A percentile compares a stretch with the other conserved stretches of the same genome.
Evolutionary conservation across 2,113 vertebrate species (phyloP).

Genomic region (Semicossyphus pulcher): DNA sequence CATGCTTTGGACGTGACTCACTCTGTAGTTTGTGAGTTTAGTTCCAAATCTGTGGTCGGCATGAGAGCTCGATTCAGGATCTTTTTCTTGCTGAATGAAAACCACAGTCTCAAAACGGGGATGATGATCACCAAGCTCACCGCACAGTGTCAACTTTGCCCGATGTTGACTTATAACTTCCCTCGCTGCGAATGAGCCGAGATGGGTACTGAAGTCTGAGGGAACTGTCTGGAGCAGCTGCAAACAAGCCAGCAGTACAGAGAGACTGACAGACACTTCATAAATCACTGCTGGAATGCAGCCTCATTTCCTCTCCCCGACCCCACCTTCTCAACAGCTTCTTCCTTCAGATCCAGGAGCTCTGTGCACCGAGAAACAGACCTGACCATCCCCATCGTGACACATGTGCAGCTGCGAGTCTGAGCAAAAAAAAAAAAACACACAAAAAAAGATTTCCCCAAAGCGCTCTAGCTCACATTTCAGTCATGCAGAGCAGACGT

Average conservation of each 20-base stretch:
- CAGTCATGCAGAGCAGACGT: slow-evolving; percentile 6
- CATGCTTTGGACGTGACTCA: slow-evolving; percentile 38
- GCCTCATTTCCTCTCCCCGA: slow-evolving; percentile 70
- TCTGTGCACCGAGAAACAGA: slow-evolving; percentile 39
- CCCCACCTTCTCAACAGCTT: slow-evolving; percentile 67
- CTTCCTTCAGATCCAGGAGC: slow-evolving; percentile 56
- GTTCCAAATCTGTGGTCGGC: slow-evolving; percentile 16
- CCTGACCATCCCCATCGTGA: slow-evolving; percentile 27
- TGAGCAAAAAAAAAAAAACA: not conserved
- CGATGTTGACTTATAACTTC: slow-evolving; percentile 1
- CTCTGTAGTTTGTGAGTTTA: slow-evolving; percentile 22
- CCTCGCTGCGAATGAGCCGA: slow-evolving; percentile 4
- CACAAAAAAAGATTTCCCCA: not conserved
- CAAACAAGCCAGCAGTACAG: slow-evolving; percentile 28
- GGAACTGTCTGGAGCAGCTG: slow-evolving; percentile 54
- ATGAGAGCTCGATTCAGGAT: slow-evolving; percentile 19
- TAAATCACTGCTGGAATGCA: slow-evolving; percentile 79
- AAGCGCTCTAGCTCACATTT: slow-evolving; percentile 9
- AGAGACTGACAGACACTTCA: slow-evolving; percentile 66
- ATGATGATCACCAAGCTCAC: not conserved
- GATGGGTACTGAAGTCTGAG: slow-evolving; percentile 6
- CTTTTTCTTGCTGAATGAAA: slow-evolving; percentile 28
- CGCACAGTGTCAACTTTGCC: not conserved
- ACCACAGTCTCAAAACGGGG: not conserved
- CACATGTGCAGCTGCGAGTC: slow-evolving; percentile 38